A percentile compares a stretch with the other conserved stretches of the same genome.
These are phyloP conservation scores for Gorsachius magnificus DNA, from an alignment of 2,797 vertebrate species.

Conservation along the genomic window DNA sequence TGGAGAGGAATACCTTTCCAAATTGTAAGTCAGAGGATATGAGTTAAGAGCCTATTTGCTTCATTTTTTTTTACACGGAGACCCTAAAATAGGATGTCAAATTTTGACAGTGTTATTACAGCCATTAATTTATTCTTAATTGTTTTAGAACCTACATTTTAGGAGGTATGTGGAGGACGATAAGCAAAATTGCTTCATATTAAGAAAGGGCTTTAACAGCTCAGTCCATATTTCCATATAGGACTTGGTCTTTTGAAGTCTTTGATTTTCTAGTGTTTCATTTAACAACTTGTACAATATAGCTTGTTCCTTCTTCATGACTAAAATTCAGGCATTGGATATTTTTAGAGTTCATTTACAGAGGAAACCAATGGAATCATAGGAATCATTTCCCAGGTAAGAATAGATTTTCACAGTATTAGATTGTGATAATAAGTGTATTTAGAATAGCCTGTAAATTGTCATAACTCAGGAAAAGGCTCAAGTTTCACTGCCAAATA, in stretches of 20 bases:
- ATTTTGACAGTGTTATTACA: neutral
- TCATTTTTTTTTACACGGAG: neutral
- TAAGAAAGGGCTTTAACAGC: neutral
- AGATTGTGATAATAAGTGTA: neutral
- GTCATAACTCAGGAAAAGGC: neutral
- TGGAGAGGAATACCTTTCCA: neutral
- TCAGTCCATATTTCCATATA: neutral
- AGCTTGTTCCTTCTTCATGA: neutral
- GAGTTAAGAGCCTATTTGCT: neutral
- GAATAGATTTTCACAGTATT: neutral
- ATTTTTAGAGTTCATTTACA: neutral
- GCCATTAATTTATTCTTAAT: neutral
- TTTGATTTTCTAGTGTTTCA: neutral
- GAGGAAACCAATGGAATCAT: neutral
- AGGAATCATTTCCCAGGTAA: neutral
- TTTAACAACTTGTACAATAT: neutral
- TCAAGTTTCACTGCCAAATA: neutral
- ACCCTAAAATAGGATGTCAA: neutral
- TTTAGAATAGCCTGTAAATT: neutral
- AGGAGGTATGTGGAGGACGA: neutral
- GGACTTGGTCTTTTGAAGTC: neutral
- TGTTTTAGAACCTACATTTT: neutral
- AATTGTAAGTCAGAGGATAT: neutral
- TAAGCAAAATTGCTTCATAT: neutral
- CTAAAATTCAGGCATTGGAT: neutral